A percentile compares a stretch with the other conserved stretches of the same genome.
phyloP scores from a whole-genome alignment of 2,888 invertebrate species.

The Clitarchus hookeri region DNA sequence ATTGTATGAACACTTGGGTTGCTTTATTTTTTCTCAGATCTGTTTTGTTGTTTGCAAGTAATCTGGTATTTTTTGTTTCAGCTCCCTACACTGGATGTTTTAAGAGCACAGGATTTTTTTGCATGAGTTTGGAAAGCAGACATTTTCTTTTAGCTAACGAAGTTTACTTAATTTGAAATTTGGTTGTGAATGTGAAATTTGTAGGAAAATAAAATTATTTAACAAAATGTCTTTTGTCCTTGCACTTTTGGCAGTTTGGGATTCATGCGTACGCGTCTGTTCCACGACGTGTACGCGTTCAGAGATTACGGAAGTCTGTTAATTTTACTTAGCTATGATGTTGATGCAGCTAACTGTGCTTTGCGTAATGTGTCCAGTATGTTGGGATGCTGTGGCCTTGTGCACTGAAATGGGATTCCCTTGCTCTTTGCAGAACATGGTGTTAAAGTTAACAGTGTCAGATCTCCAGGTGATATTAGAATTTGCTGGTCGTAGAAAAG shows the following conservation, averaged over 20 bases:
- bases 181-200: neutral
- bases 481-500: conserved; percentile 2
- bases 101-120: neutral
- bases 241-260: neutral
- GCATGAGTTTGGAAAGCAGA: neutral
- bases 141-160: neutral
- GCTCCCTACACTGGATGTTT: too few species aligned
- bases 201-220: too few species aligned
- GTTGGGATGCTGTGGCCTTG: neutral
- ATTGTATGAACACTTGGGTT: too few species aligned
- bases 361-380: neutral
- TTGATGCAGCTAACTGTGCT: conserved; percentile 2
- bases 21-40: too few species aligned
- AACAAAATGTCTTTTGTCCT: neutral
- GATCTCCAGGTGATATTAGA: neutral
- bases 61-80: too few species aligned
- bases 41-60: too few species aligned
- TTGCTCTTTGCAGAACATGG: conserved; percentile 3
- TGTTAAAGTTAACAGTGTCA: neutral
- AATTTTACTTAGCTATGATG: neutral
- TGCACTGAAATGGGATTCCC: neutral
- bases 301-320: neutral
- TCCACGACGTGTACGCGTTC: neutral
- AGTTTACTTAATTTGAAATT: neutral
- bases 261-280: neutral